Evolutionary conservation across 2,113 vertebrate genomes (phyloP), one percentile per base, ranked within the genome.

Genomic region (Echinops telfairi): DNA sequence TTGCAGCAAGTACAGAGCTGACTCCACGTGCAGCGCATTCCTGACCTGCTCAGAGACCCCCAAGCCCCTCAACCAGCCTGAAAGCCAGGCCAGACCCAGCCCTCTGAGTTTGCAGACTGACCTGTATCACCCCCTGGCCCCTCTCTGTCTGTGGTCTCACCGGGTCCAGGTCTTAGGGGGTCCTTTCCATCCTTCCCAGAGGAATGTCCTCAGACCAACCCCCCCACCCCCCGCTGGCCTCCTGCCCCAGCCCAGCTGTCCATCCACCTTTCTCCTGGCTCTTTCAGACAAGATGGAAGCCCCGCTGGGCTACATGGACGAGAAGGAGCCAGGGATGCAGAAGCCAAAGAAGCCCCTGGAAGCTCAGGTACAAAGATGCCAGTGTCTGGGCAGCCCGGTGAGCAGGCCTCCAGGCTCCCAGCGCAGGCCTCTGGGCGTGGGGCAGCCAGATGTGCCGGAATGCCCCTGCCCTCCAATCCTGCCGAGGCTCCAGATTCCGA

Each of bases 221-320:
- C 22, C 73, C 40, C 40, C 40, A 0, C 31, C n/a, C 71, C 31
- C 20, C 43, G 7, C 36, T 53, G 47, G 12, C 47, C 47, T 53
- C 19, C 66, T 22, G 20, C 6, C 0, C 6, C 38, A 22, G 7
- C 43, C 19, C 0, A 0, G 19, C 77, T 93, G 47, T 14, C 47
- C 40, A 76, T 14, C 47, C 40, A 76, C 7, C 16, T n/a, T 64
- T 43, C 64, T 36, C n/a, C 85, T 71, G 87, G 1, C 43, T 87
- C 23, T 92, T 97, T 73, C 91, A 99, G 99, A 99, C 93, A 99
- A 99, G 96, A 83, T 70, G 0, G 99, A 99, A 77, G 71, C 86
- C 14, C 98, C 97, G 0, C 89, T 97, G 1, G 98, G 98, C 38
- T 89, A 96, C 29, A 71, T 96, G 25, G 99, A 99, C 58, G 99